Evolutionary conservation across 2,888 invertebrate genomes (phyloP).

Genomic region (Phalangium opilio): DNA sequence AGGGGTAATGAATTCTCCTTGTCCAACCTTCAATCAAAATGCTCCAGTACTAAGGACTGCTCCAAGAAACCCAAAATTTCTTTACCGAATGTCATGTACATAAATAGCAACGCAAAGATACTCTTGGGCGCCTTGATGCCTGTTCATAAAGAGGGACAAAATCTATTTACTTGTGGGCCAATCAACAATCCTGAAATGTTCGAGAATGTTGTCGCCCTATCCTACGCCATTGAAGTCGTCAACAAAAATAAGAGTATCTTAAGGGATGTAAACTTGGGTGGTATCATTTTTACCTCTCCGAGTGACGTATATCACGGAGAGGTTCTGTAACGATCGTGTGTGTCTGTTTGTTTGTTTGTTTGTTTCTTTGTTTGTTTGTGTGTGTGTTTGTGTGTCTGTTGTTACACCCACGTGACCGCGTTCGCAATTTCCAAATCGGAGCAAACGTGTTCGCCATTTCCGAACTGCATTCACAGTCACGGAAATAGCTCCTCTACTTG

Average conservation of each 20-base stretch:
- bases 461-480: too few species aligned
- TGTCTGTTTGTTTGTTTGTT: too few species aligned
- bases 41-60: slow-evolving; percentile 10
- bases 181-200: slow-evolving; percentile 27
- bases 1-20: slow-evolving; percentile 4
- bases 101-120: slow-evolving; percentile 21
- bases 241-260: slow-evolving; percentile 24
- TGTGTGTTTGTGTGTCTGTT: too few species aligned
- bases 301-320: too few species aligned
- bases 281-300: slow-evolving; percentile 29
- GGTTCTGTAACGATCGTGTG: too few species aligned
- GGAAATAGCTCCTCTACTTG: too few species aligned
- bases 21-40: slow-evolving; percentile 6
- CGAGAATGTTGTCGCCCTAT: slow-evolving; percentile 32
- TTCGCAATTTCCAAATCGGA: too few species aligned
- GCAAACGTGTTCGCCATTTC: too few species aligned
- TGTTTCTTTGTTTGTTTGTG: too few species aligned
- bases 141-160: slow-evolving; percentile 22
- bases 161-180: slow-evolving; percentile 29
- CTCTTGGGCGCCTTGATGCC: slow-evolving; percentile 24
- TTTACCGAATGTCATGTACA: slow-evolving; percentile 18
- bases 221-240: slow-evolving; percentile 31
- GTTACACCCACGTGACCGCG: too few species aligned
- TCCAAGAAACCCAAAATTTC: slow-evolving; percentile 14
- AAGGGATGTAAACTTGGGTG: slow-evolving; percentile 22